Evolutionary conservation across 2,113 vertebrate genomes (phyloP), one percentile per base, ranked within the genome.

Genomic region (Pterocles orientalis): DNA sequence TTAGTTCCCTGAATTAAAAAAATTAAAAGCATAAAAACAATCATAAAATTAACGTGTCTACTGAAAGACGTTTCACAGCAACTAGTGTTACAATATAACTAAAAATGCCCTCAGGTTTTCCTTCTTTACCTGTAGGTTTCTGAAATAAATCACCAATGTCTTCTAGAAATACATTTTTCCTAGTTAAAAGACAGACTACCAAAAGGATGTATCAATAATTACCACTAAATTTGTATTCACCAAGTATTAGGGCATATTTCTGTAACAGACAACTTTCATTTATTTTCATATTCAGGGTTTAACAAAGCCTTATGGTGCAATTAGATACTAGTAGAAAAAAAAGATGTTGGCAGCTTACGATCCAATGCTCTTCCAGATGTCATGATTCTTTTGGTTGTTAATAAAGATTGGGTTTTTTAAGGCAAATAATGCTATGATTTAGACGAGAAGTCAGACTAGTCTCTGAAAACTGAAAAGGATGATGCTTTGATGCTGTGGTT

Each of bases 1-100:
- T 98, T 95, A 99, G 97, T 91, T 99, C 99, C 98, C 99, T 99
- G 94, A 78, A 97, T 92, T 65, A 76, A 95, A 95, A 92, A 15
- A 90, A 88, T 91, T 62, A 77, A 54, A 66, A 81, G 48, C 21
- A 84, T 81, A 73, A 70, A 86, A 93, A 18, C 56, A 92, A 83
- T 12, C 17, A 92, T 82, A 47, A 85, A 77, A 83, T 82, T 62
- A 81, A 60, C 12, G 80, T 14, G 13, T 86, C 43, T 83, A 11
- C 9, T 57, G 48, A 41, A 93, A 60, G 16, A n/a, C 15, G 18
- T 60, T 90, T 66, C 48, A 78, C 23, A 80, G 21, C 43, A 93
- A 86, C 18, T 28, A 60, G 9, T 29, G 7, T 60, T 88, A 65
- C 8, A 94, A 65, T 7, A 3, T 4, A 62, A 56, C 17, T 61